Percentiles rank a stretch among this genome's conserved stretches.
phyloP scores from a whole-genome alignment of 2,797 vertebrate genomes.

The Malacoctenus gilli region DNA sequence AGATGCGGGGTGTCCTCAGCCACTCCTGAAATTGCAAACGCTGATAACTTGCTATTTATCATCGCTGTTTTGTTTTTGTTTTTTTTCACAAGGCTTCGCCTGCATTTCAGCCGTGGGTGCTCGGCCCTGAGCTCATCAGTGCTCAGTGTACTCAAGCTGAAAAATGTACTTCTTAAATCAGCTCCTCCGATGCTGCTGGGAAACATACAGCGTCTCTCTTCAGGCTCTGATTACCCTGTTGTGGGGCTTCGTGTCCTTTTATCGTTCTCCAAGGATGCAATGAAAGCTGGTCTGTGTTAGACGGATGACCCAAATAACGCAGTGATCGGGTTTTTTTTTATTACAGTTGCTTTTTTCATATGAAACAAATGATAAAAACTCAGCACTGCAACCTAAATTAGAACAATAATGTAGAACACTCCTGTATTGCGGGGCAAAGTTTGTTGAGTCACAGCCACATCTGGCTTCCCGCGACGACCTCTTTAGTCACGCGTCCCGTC shows the following conservation, averaged over 20 bases:
- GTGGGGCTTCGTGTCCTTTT: not conserved
- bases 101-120: not conserved
- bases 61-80: not conserved
- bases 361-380: too few relatives aligned
- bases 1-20: not conserved
- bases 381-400: too few relatives aligned
- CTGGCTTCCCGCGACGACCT: conserved; percentile 28
- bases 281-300: too few relatives aligned
- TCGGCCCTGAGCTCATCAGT: not conserved
- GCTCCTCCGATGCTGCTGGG: not conserved
- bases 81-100: not conserved
- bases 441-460: conserved; percentile 31
- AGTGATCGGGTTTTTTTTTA: too few relatives aligned
- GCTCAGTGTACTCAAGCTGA: not conserved
- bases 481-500: too few relatives aligned
- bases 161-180: not conserved
- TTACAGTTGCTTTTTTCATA: too few relatives aligned
- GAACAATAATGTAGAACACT: too few relatives aligned
- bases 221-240: not conserved
- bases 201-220: not conserved
- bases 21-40: not conserved
- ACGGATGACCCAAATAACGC: too few relatives aligned
- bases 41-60: not conserved
- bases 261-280: too few relatives aligned
- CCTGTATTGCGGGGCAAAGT: too few relatives aligned